These are phyloP conservation scores for Eonycteris spelaea DNA, from an alignment of 2,113 vertebrate genomes.

Conservation along the genomic window DNA sequence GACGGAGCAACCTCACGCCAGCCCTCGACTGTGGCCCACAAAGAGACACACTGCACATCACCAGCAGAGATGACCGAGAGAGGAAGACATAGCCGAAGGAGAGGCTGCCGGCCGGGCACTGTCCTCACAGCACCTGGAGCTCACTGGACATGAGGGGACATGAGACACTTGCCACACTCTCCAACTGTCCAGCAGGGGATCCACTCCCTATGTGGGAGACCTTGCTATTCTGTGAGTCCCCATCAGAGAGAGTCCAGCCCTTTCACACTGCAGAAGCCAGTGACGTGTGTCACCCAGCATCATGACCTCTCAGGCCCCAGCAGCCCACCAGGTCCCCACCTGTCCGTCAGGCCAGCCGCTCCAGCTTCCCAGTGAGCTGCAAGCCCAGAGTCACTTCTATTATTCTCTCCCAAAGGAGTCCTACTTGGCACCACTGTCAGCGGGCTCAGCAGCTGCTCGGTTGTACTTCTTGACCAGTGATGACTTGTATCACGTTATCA, in stretches of 20 bases:
- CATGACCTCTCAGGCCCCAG: neutral
- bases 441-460: neutral
- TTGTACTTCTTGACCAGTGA: neutral
- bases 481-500: neutral
- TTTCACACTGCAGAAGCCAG: neutral
- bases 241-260: neutral
- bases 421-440: no score
- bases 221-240: neutral
- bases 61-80: neutral
- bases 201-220: no score
- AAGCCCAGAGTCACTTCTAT: neutral
- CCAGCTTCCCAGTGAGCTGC: neutral
- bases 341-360: neutral
- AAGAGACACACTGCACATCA: neutral
- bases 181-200: no score
- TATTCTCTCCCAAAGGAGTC: neutral
- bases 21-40: neutral
- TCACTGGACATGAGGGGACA: rapidly evolving
- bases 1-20: neutral
- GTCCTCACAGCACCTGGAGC: neutral
- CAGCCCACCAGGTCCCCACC: no score
- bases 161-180: neutral
- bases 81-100: neutral
- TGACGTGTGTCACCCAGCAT: neutral
- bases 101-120: neutral